These are phyloP conservation scores for Euwallacea fornicatus DNA, from an alignment of 1,140 invertebrate genomes.

Conservation along the genomic window DNA sequence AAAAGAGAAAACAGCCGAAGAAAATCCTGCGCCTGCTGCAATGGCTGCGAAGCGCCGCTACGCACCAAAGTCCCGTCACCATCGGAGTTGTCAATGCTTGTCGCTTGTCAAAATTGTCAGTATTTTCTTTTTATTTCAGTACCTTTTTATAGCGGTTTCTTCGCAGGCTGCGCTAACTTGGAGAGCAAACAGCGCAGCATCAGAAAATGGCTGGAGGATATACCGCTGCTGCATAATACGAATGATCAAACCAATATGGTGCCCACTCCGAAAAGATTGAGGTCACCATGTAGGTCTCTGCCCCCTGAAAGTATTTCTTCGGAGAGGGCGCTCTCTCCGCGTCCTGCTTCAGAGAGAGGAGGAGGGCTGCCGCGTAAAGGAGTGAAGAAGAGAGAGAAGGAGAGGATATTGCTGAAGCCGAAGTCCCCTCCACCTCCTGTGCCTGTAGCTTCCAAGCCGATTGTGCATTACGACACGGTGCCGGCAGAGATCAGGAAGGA, in stretches of 20 bases:
- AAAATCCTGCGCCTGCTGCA: slow-evolving; percentile 64
- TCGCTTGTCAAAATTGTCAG: slow-evolving; percentile 57
- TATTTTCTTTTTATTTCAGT: slow-evolving; percentile 11
- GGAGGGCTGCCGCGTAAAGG: neutral
- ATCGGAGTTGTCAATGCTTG: slow-evolving; percentile 54
- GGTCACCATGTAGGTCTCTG: slow-evolving; percentile 47
- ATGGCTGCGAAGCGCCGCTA: slow-evolving; percentile 60
- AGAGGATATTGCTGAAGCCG: slow-evolving; percentile 32
- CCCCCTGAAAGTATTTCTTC: slow-evolving; percentile 44
- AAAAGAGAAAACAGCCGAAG: slow-evolving; percentile 62
- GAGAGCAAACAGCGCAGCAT: slow-evolving; percentile 72
- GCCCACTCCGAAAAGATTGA: slow-evolving; percentile 38
- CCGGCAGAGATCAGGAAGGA: slow-evolving; percentile 25
- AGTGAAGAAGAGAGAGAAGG: neutral
- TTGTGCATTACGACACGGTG: slow-evolving; percentile 48
- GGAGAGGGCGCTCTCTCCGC: slow-evolving; percentile 43
- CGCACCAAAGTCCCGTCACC: slow-evolving; percentile 49
- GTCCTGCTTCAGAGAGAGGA: slow-evolving; percentile 42
- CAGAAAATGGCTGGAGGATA: slow-evolving; percentile 76
- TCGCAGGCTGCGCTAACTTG: slow-evolving; percentile 5
- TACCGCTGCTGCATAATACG: slow-evolving; percentile 54
- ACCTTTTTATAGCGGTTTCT: neutral
- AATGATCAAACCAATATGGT: slow-evolving; percentile 1
- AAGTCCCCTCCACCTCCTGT: slow-evolving; percentile 39
- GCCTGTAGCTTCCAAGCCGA: slow-evolving; percentile 17